A percentile compares a stretch with the other conserved stretches of the same genome.
phyloP scores from a whole-genome alignment of 2,113 vertebrate species.

The Vulpes vulpes region DNA sequence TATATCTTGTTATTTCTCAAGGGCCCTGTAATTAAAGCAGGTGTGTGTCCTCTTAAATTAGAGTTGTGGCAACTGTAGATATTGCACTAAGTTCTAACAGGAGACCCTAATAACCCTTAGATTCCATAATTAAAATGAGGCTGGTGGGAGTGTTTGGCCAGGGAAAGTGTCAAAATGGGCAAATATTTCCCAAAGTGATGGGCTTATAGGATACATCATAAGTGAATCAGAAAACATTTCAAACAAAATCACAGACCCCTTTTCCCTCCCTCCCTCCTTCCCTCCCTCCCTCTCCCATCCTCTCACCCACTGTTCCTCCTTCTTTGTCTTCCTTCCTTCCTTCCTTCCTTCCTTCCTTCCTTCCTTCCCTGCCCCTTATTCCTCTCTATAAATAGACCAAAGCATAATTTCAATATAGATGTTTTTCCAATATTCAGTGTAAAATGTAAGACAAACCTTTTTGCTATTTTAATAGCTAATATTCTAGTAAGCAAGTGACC shows the following conservation, averaged over 20 bases:
- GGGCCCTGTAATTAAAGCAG: conserved; percentile 73
- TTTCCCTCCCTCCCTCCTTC: rapidly evolving
- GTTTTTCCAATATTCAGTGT: not conserved
- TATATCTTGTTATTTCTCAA: conserved; percentile 72
- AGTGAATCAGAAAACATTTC: not conserved
- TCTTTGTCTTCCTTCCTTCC: rapidly evolving
- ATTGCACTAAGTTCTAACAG: conserved; percentile 33
- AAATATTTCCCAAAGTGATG: conserved; percentile 32
- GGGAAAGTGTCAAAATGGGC: conserved; percentile 32
- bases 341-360: rapidly evolving
- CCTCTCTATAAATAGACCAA: not conserved
- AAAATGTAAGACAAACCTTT: not conserved
- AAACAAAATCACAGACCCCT: not conserved
- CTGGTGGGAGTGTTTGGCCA: conserved; percentile 37
- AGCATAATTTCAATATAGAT: not conserved
- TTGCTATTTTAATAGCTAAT: conserved; percentile 12
- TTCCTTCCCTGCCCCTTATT: not conserved
- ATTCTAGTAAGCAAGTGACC: conserved; percentile 34
- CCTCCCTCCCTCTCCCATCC: rapidly evolving
- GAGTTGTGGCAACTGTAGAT: conserved; percentile 57
- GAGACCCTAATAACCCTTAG: conserved; percentile 54
- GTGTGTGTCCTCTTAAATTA: conserved; percentile 76
- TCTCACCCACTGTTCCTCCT: not conserved
- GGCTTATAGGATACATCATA: not conserved
- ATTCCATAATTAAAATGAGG: conserved; percentile 65